Base-by-base conservation (phyloP, 2,113 vertebrate genomes). In the Strigops habroptila region DNA sequence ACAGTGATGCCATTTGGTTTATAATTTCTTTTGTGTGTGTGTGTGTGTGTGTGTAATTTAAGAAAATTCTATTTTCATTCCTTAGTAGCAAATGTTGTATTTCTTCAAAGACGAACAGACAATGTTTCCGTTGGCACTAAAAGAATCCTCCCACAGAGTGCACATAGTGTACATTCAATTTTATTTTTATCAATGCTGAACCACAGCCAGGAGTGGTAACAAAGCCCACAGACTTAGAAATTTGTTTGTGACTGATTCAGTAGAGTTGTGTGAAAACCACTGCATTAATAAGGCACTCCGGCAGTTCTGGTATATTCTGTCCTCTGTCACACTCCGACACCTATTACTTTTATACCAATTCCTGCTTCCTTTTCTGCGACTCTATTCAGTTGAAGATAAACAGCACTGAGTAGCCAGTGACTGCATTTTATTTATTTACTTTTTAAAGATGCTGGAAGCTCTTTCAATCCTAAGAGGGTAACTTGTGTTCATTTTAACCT, bases 51-150 rank as follows among this genome's bases (percentile, higher is more conserved):
- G 67, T 88, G 82, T 90, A 86, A 94, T 94, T 94, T 86, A 86
- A 85, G 91, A 73, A 91, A 51, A 75, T 68, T 88, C 94, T 94
- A 93, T 95, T 96, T 96, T 94, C 79, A 86, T 37, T 86, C 64
- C 90, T 93, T 7, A 35, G 85, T 35, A 91, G 93, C 90, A 89
- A 96, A 73, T 9, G 94, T 73, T 91, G 79, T 24, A 19, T 51
- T 74, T 46, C 94, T 83, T 4, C 82, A 70, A 30, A 37, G 82
- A 62, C 0, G 22, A 96, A 44, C 94, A 95, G 92, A 95, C 92
- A 95, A 77, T 93, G 94, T 91, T 95, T 95, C 95, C 87, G 18
- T 30, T 93, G 91, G 90, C 85, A 74, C 82, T 14, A 14, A 4
- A 28, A 68, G 87, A 52, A 69, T 80, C 90, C 91, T 96, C 95